Evolutionary conservation across 2,888 invertebrate species (phyloP), one percentile per base, ranked within the genome.

Genomic region (Asteroscopus sphinx): DNA sequence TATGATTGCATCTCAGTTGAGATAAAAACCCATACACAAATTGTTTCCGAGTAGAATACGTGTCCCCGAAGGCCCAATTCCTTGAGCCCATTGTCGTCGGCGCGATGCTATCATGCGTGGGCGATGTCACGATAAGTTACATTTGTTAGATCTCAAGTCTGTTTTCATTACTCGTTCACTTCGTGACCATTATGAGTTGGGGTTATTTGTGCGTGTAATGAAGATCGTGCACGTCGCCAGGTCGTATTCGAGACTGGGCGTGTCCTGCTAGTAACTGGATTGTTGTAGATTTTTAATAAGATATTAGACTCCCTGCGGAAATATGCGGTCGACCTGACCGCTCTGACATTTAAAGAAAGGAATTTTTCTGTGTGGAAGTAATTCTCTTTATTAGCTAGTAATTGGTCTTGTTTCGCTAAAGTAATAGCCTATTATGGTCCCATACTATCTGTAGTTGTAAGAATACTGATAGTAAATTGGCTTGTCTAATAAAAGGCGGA

Each of bases 91-190:
- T 87, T 86, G 85, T 81, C 72, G 81, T 80, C 81, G 68, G 65
- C 60, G 73, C 77, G 90, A 89, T 90, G 82, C 66, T 88, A 91
- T 92, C 88, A 77, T 76, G 78, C 80, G 88, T 88, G 83, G 89
- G 90, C 85, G 87, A 83, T 80, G 86, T 85, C 85, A 86, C 86
- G 85, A 87, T 87, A 83, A 83, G 80, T 79, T 73, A 72, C 78
- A 81, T 87, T 82, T 81, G 82, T 82, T 73, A 73, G 75, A 80
- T 79, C 80, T 79, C 82, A 77, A 85, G 77, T 76, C 72, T 74
- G 79, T 81, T 79, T 82, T 77, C 81, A 82, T 82, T 77, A 75
- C 81, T 79, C 63, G 77, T 77, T 82, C 70, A 70, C 72, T 79
- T 78, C 81, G 80, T 83, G 84, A 83, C 80, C 82, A 80, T 79